Conservation (phyloP, 2,888 invertebrate genomes). For the Serripes groenlandicus region DNA sequence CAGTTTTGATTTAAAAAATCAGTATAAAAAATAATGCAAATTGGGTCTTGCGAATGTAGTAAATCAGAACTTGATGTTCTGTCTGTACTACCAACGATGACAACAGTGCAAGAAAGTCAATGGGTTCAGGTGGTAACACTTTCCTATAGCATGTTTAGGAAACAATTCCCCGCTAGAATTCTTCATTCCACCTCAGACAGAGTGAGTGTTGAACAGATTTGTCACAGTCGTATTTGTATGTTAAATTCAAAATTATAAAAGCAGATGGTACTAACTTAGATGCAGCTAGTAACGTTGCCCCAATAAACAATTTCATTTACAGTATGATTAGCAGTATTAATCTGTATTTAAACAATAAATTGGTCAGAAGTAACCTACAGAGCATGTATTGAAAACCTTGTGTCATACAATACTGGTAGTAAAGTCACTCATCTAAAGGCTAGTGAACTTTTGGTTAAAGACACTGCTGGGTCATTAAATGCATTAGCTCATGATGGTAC, state of each 20-base stretch:
- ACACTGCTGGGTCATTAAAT: slow-evolving; percentile 6
- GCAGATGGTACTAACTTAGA: background rate
- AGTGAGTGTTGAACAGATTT: slow-evolving; percentile 8
- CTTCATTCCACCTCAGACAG: slow-evolving; percentile 10
- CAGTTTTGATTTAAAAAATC: no score
- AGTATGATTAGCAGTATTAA: slow-evolving; percentile 18
- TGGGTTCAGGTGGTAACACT: slow-evolving; percentile 5
- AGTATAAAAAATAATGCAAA: background rate
- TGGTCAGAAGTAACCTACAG: slow-evolving; percentile 4
- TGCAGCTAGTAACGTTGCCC: background rate
- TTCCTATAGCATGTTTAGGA: background rate
- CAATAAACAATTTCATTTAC: slow-evolving; percentile 12
- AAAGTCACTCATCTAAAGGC: slow-evolving; percentile 1
- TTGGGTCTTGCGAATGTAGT: slow-evolving; percentile 26
- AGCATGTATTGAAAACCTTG: slow-evolving; percentile 8
- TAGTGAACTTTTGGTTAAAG: background rate
- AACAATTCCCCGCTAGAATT: slow-evolving; percentile 11
- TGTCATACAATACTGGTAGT: background rate
- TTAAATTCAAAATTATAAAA: slow-evolving; percentile 16
- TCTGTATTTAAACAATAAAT: slow-evolving; percentile 21
- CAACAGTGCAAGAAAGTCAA: slow-evolving; percentile 23
- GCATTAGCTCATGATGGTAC: background rate
- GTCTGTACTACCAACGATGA: slow-evolving; percentile 21
- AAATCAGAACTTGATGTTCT: slow-evolving; percentile 23
- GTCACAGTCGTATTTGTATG: slow-evolving; percentile 1